A percentile compares a stretch with the other conserved stretches of the same genome.
Conservation (phyloP, 92 coral and sea anemone genomes). For the Porites lobata region DNA sequence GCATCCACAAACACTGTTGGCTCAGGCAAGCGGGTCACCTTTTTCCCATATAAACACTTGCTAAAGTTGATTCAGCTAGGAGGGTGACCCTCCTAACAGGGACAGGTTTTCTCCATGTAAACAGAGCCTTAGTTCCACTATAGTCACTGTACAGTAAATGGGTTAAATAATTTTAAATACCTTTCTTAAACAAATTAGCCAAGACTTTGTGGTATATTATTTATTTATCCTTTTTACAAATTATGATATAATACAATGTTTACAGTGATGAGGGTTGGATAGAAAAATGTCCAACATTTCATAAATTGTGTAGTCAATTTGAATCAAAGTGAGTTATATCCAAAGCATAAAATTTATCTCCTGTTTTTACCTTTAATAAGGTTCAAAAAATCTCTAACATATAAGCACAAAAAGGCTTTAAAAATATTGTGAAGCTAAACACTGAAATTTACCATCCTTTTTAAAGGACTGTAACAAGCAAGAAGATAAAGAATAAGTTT, state of each 20-base stretch:
- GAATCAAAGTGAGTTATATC: background rate
- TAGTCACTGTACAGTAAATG: no score
- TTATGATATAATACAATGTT: constrained; percentile 38
- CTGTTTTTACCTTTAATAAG: background rate
- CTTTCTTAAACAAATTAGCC: no score
- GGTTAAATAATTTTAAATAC: no score
- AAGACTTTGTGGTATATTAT: constrained; percentile 1
- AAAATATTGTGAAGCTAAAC: no score
- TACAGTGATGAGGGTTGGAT: constrained; percentile 2
- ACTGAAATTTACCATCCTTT: constrained; percentile 10
- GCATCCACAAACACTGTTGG: no score
- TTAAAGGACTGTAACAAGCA: constrained; percentile 23
- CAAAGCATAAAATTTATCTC: constrained; percentile 2
- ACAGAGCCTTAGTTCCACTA: no score
- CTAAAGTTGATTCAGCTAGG: no score
- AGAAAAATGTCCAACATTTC: constrained; percentile 13
- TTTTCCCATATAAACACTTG: no score
- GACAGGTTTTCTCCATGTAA: no score
- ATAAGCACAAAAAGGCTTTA: background rate
- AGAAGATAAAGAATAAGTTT: background rate
- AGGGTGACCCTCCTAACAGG: no score
- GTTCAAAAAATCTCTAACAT: background rate
- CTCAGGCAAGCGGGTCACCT: no score
- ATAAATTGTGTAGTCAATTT: background rate
- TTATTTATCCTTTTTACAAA: constrained; percentile 46